Percentiles rank a stretch among this genome's conserved stretches.
Conservation (phyloP, 2,113 vertebrate species). For the Platanista minor region DNA sequence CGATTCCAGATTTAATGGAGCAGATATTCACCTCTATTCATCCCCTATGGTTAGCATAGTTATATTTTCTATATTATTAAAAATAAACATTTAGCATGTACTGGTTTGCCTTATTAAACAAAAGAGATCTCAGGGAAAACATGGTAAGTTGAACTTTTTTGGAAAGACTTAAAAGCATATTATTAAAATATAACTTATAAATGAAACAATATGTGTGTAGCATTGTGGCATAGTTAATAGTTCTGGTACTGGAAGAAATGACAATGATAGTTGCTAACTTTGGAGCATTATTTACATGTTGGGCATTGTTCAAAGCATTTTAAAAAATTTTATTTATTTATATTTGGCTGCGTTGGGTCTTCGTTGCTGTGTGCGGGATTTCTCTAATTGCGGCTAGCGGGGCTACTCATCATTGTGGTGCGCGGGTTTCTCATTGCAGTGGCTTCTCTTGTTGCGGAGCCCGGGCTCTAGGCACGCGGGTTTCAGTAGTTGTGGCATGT, state of each 20-base stretch:
- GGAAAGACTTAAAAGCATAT: conserved; percentile 2
- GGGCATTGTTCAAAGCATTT: background rate
- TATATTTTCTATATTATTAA: conserved; percentile 3
- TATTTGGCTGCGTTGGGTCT: no score
- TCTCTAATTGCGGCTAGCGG: no score
- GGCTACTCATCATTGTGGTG: no score
- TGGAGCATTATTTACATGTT: background rate
- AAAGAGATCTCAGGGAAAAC: conserved; percentile 7
- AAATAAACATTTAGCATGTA: background rate
- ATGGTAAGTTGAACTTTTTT: background rate
- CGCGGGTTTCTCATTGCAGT: no score
- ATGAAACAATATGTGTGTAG: background rate
- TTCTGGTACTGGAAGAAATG: background rate
- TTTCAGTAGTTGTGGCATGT: no score
- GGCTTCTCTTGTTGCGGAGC: no score
- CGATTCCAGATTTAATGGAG: conserved; percentile 75
- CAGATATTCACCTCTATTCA: conserved; percentile 52
- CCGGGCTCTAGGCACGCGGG: no score
- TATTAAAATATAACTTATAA: conserved; percentile 18
- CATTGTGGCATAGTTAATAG: background rate
- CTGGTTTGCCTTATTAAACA: conserved; percentile 3
- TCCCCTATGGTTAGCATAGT: conserved; percentile 38
- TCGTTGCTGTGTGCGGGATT: no score
- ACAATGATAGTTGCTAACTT: background rate
- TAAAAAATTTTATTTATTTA: no score